Base-by-base conservation (phyloP, 2,113 vertebrate species). In the Zosterops hypoxanthus region DNA sequence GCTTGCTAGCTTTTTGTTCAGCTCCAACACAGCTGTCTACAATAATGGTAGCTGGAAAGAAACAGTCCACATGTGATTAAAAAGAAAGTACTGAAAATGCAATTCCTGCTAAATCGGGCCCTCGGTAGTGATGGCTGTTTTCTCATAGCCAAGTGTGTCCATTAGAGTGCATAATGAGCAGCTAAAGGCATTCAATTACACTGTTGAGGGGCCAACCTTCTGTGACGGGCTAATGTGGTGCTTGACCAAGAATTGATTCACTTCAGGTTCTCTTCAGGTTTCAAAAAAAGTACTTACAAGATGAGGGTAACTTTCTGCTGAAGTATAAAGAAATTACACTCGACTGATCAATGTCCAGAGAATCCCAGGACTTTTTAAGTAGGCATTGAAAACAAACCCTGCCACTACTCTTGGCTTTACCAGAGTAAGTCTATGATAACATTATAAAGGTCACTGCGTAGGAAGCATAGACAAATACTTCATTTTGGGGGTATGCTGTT, bases 201-300 rank as follows among this genome's bases (percentile, higher is more conserved):
- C 4, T 82, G 41, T 88, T 84, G 76, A 96, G 76, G 72, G 61
- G 12, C 52, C 60, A 93, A 56, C 63, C 68, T 85, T 72, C 91
- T 92, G 90, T 93, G 90, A 86, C 76, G 0, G 82, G 41, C 93
- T 96, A 90, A 96, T 90, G 94, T 53, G 65, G 59, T 96, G 28
- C 93, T 96, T 86, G 65, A 92, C n/a, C 39, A 63, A 89, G 49
- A 88, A 65, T 2, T 82, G 12, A 42, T 69, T 82, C 79, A 86
- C 79, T 95, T 95, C 59, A 88, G 29, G 16, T 65, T 90, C 88
- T 92, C 55, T 88, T 80, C 52, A 71, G 33, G 15, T 23, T 90
- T 82, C 19, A 85, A 64, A 78, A 88, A 88, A 71, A 89, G 15
- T 52, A 59, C 68, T 63, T 63, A 49, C 60, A 90, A 59, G 59